Evolutionary conservation across 2,113 vertebrate species (phyloP).

Genomic region (Brachypteracias leptosomus): DNA sequence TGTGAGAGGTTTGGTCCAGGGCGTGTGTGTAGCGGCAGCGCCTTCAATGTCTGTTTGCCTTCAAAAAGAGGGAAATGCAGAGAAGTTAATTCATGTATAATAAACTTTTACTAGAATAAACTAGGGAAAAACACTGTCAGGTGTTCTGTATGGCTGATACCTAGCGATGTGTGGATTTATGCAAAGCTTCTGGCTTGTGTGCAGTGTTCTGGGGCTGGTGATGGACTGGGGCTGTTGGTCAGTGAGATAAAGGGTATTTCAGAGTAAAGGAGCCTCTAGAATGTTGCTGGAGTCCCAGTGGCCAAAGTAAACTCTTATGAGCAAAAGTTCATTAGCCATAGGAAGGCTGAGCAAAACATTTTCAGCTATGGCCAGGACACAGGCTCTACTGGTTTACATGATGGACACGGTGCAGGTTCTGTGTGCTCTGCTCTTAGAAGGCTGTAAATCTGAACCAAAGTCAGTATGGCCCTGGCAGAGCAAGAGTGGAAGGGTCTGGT

Average conservation of each 20-base stretch:
- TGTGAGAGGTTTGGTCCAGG: not conserved
- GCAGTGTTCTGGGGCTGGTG: not conserved
- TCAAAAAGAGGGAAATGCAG: not conserved
- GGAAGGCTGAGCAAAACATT: not conserved
- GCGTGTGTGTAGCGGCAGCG: too few relatives aligned
- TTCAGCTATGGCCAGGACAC: not conserved
- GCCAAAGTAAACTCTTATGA: not conserved
- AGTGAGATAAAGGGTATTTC: not conserved
- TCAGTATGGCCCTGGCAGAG: not conserved
- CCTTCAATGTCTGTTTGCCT: not conserved
- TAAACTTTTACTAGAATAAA: not conserved
- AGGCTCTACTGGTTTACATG: not conserved
- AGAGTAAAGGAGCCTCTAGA: not conserved
- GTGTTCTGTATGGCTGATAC: not conserved
- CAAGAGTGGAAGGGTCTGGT: too few relatives aligned
- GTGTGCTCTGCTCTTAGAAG: not conserved
- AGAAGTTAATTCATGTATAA: not conserved
- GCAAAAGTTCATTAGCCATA: not conserved
- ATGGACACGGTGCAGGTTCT: not conserved
- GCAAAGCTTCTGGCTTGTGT: fast-evolving
- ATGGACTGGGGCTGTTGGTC: not conserved
- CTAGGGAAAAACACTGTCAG: not conserved
- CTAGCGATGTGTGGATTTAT: not conserved
- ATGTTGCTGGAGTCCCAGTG: not conserved
- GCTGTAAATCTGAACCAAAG: not conserved